Evolutionary conservation across 2,888 invertebrate genomes (phyloP).

Genomic region (Nephrotoma guestfalica): DNA sequence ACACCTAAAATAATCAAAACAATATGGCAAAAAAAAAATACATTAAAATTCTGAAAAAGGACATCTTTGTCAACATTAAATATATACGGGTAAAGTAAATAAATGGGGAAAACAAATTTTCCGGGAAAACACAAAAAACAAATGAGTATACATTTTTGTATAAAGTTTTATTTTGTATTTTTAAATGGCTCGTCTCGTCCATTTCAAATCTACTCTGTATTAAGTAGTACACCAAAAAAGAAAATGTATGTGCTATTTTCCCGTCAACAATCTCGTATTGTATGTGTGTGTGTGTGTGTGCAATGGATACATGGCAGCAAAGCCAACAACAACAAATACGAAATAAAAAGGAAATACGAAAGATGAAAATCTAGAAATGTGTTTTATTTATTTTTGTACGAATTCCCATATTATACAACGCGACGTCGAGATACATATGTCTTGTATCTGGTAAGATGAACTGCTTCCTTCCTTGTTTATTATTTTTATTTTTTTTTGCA

Average conservation of each 20-base stretch:
- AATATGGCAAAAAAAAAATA: constrained; percentile 3
- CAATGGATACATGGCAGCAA: background rate
- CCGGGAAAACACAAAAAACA: background rate
- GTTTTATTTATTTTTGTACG: background rate
- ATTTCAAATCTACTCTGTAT: background rate
- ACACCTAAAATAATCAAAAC: constrained; percentile 41
- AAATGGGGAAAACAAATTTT: background rate
- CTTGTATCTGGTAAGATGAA: background rate
- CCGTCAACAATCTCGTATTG: background rate
- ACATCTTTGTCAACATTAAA: background rate
- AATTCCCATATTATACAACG: background rate
- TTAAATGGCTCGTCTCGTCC: background rate
- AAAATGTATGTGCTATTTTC: background rate
- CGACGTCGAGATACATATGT: background rate
- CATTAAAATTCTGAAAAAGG: background rate
- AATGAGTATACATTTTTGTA: background rate
- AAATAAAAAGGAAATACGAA: background rate
- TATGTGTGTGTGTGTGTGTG: background rate
- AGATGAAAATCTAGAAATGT: background rate
- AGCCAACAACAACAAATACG: background rate
- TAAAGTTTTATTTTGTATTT: background rate
- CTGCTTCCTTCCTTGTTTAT: background rate
- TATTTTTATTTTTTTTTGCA: background rate
- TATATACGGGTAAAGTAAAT: background rate
- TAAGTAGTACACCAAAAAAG: background rate